A percentile compares a stretch with the other conserved stretches of the same genome.
Conservation (phyloP, 2,888 invertebrate species). For the Leptinotarsa juncta region DNA sequence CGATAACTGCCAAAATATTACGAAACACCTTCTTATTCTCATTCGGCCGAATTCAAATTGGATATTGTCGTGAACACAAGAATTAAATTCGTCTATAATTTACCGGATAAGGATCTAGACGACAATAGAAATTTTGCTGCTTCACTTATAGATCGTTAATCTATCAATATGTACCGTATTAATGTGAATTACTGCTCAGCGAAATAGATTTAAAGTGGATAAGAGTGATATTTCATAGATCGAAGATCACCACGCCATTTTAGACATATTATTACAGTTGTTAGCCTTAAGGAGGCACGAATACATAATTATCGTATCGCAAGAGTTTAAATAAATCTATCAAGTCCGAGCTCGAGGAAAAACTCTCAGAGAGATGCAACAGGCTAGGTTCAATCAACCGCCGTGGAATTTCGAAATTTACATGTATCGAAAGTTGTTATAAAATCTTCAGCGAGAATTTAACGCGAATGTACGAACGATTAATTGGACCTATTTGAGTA, state of each 20-base stretch:
- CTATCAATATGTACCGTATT: conserved; percentile 42
- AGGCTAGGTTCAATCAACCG: conserved; percentile 13
- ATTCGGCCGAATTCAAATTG: conserved; percentile 23
- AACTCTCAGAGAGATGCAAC: conserved; percentile 18
- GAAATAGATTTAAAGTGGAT: conserved; percentile 43
- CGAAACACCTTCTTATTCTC: neutral
- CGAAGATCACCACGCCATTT: conserved; percentile 32
- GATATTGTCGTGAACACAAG: conserved; percentile 37
- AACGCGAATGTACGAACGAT: conserved; percentile 31
- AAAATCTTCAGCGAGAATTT: conserved; percentile 26
- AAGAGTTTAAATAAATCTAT: conserved; percentile 29
- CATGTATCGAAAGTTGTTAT: conserved; percentile 34
- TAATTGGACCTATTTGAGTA: conserved; percentile 29
- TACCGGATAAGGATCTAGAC: conserved; percentile 42
- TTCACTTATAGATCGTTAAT: conserved; percentile 40
- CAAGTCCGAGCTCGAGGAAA: conserved; percentile 2
- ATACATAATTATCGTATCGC: conserved; percentile 43
- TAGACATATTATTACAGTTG: conserved; percentile 49
- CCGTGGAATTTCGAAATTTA: conserved; percentile 38
- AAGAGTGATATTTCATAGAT: conserved; percentile 39
- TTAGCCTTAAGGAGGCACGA: conserved; percentile 49
- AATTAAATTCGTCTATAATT: conserved; percentile 42
- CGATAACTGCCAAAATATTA: conserved; percentile 1
- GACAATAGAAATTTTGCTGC: conserved; percentile 43
- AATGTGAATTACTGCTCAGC: conserved; percentile 40